These are phyloP conservation scores for Agonum fuliginosum DNA, from an alignment of 2,888 invertebrate species.

Conservation along the genomic window DNA sequence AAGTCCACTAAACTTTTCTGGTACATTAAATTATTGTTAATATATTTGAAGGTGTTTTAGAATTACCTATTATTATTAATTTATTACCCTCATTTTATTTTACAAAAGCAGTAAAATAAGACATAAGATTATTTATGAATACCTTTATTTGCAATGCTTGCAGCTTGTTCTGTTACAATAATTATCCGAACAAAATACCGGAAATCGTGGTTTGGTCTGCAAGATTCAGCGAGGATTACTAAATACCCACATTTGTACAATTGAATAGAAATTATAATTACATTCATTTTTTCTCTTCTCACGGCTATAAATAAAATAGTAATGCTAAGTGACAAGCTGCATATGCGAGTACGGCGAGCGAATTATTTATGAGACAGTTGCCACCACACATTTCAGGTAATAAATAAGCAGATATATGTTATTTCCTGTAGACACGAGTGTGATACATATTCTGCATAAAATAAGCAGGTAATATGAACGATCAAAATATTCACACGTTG, in stretches of 20 bases:
- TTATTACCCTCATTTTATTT: too few relatives aligned
- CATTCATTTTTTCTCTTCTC: conserved; percentile 51
- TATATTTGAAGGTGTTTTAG: too few relatives aligned
- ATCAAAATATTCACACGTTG: conserved; percentile 8
- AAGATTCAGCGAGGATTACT: conserved; percentile 20
- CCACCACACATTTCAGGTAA: conserved; percentile 54
- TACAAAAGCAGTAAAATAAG: too few relatives aligned
- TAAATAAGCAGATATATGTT: conserved; percentile 54
- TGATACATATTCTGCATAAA: conserved; percentile 1
- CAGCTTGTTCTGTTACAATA: conserved; percentile 2
- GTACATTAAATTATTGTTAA: too few relatives aligned
- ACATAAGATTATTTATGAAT: too few relatives aligned
- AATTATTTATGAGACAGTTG: conserved; percentile 56
- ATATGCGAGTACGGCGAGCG: conserved; percentile 39
- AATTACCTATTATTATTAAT: too few relatives aligned
- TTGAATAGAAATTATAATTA: conserved; percentile 58
- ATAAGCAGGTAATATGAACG: neutral
- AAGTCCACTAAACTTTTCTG: too few relatives aligned
- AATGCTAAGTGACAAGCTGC: conserved; percentile 54
- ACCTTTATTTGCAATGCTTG: neutral
- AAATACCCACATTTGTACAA: conserved; percentile 51
- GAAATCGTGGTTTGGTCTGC: neutral
- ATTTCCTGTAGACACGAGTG: conserved; percentile 34
- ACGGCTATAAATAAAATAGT: conserved; percentile 53
- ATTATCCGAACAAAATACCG: neutral